Conservation (phyloP, 2,888 invertebrate species). For the Microplitis manilae region DNA sequence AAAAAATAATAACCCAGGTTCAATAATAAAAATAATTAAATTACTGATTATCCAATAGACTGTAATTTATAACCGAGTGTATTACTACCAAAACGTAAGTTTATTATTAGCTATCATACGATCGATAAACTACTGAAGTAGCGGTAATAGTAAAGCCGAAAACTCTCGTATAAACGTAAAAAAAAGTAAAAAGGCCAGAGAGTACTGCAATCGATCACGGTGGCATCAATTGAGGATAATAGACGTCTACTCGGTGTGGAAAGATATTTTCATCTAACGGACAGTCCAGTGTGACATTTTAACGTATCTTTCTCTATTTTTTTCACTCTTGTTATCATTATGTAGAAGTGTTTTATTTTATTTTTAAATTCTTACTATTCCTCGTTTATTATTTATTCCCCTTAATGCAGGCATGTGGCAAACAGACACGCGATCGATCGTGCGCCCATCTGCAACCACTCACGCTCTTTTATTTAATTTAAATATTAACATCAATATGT, state of each 20-base stretch:
- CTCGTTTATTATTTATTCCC: constrained; percentile 18
- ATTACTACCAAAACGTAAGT: background rate
- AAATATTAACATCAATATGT: background rate
- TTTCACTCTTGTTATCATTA: background rate
- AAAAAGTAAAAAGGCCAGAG: background rate
- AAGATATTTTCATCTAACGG: background rate
- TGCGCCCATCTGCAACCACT: constrained; percentile 19
- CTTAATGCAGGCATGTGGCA: constrained; percentile 24
- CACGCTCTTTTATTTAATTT: constrained; percentile 19
- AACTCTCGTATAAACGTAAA: background rate
- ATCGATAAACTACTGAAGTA: background rate
- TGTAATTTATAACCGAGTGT: background rate
- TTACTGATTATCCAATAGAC: background rate
- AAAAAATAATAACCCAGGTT: no score
- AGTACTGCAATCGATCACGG: constrained; percentile 1
- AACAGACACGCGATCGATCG: constrained; percentile 32
- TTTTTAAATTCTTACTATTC: background rate
- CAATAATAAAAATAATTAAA: background rate
- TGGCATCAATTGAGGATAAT: background rate
- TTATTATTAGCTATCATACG: background rate
- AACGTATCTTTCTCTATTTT: background rate
- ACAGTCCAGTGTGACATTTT: background rate
- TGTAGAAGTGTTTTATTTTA: no score
- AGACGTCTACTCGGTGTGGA: background rate
- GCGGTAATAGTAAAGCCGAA: background rate